A percentile compares a stretch with the other conserved stretches of the same genome.
Evolutionary conservation across 2,113 vertebrate genomes (phyloP).

Genomic region (Morone saxatilis): DNA sequence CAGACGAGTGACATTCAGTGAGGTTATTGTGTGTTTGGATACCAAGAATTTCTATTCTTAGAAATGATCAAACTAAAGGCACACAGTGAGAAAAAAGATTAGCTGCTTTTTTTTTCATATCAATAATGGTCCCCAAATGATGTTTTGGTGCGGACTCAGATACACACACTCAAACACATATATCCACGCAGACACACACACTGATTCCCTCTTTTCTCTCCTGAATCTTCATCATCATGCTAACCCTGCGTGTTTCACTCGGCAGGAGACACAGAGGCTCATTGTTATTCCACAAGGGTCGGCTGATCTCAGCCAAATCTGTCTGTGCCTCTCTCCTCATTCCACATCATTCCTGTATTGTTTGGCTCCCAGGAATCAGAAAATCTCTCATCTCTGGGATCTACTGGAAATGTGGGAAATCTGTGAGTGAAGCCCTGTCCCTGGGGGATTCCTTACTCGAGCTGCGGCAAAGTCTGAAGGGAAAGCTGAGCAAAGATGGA

Average conservation of each 20-base stretch:
- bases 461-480: slow-evolving; percentile 51
- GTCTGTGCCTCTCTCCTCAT: slow-evolving; percentile 70
- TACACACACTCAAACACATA: slow-evolving; percentile 16
- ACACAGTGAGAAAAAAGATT: slow-evolving; percentile 43
- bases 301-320: slow-evolving; percentile 80
- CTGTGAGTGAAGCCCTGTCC: slow-evolving; percentile 62
- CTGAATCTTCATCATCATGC: slow-evolving; percentile 73
- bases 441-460: slow-evolving; percentile 49
- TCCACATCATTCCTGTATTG: slow-evolving; percentile 76
- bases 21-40: slow-evolving; percentile 59
- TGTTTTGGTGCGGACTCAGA: slow-evolving; percentile 36
- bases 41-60: slow-evolving; percentile 54
- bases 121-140: slow-evolving; percentile 57
- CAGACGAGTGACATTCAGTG: slow-evolving; percentile 52
- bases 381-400: slow-evolving; percentile 75
- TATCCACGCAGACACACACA: slow-evolving; percentile 14
- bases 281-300: slow-evolving; percentile 83
- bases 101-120: slow-evolving; percentile 44
- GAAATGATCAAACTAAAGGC: slow-evolving; percentile 67
- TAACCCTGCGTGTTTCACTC: slow-evolving; percentile 73
- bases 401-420: slow-evolving; percentile 74
- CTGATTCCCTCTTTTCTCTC: slow-evolving; percentile 35
- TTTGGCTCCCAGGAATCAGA: slow-evolving; percentile 74
- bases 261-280: slow-evolving; percentile 75
- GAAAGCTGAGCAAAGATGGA: slow-evolving; percentile 59